phyloP scores from a whole-genome alignment of 2,888 invertebrate genomes.

The Drosophila acutilabella region DNA sequence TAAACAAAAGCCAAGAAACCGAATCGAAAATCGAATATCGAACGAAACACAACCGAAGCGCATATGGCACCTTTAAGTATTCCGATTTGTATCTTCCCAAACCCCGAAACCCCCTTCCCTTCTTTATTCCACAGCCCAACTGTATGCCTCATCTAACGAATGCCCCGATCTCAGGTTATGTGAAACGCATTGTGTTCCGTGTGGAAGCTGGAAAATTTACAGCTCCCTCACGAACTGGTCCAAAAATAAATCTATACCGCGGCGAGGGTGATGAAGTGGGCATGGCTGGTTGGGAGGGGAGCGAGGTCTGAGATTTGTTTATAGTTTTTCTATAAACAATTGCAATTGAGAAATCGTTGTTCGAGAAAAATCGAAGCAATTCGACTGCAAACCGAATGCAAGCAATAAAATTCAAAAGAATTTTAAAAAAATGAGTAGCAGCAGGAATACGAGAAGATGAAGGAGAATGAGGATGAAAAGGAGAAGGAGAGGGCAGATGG shows the following conservation, averaged over 20 bases:
- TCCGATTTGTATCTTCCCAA: constrained; percentile 33
- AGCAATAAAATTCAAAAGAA: constrained; percentile 31
- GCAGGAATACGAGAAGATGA: background rate
- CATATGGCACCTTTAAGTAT: constrained; percentile 80
- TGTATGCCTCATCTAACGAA: constrained; percentile 6
- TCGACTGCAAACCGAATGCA: constrained; percentile 38
- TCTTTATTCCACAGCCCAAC: background rate
- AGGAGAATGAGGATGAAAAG: background rate
- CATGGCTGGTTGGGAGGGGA: background rate
- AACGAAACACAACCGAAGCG: constrained; percentile 55
- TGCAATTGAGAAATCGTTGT: constrained; percentile 71
- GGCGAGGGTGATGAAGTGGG: constrained; percentile 30
- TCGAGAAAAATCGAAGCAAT: constrained; percentile 65
- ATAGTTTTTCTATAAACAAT: constrained; percentile 74
- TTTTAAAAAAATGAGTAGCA: background rate
- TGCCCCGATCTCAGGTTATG: constrained; percentile 30
- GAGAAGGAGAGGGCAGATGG: background rate
- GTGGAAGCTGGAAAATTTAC: constrained; percentile 67
- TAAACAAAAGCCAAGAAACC: constrained; percentile 76
- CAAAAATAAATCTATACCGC: constrained; percentile 66
- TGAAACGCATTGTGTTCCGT: constrained; percentile 56
- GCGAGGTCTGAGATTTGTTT: constrained; percentile 57
- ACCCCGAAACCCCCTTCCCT: background rate
- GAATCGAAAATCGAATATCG: constrained; percentile 70
- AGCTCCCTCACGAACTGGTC: constrained; percentile 66